Evolutionary conservation across 1,140 invertebrate genomes (phyloP).

Genomic region (Glossosoma conforme): DNA sequence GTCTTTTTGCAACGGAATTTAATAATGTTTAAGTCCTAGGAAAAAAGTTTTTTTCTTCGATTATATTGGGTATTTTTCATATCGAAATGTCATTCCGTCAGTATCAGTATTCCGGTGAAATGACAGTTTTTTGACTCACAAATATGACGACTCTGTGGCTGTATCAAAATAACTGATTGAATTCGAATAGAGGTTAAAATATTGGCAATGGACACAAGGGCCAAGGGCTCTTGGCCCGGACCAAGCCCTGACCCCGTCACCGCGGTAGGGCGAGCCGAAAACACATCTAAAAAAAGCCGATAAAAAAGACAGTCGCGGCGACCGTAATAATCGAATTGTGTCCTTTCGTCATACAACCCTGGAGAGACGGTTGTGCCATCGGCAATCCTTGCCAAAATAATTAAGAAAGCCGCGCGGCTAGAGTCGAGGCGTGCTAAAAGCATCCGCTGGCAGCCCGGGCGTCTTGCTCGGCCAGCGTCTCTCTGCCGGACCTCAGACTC

Average conservation of each 20-base stretch:
- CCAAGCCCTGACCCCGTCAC: constrained; percentile 10
- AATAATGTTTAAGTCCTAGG: too few species aligned
- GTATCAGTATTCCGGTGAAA: too few species aligned
- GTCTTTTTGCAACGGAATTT: too few species aligned
- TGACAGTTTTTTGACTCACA: too few species aligned
- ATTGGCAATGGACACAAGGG: constrained; percentile 11
- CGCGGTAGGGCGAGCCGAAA: constrained; percentile 39
- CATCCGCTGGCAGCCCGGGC: constrained; percentile 56
- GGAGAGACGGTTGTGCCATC: constrained; percentile 48
- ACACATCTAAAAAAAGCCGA: constrained; percentile 51
- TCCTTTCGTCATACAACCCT: constrained; percentile 49
- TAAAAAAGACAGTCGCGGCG: constrained; percentile 46
- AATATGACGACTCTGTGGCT: too few species aligned
- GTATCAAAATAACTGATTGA: too few species aligned
- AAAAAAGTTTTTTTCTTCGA: too few species aligned
- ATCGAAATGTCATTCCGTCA: too few species aligned
- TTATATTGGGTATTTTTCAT: too few species aligned
- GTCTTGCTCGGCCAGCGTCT: constrained; percentile 50
- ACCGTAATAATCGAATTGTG: constrained; percentile 32
- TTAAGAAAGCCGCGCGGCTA: constrained; percentile 63
- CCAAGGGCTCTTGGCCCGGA: constrained; percentile 34
- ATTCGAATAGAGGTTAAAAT: too few species aligned
- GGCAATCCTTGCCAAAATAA: constrained; percentile 67
- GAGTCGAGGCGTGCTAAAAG: constrained; percentile 62
- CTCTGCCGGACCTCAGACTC: constrained; percentile 40